Evolutionary conservation across 2,113 vertebrate genomes (phyloP).

Genomic region (Puma concolor): DNA sequence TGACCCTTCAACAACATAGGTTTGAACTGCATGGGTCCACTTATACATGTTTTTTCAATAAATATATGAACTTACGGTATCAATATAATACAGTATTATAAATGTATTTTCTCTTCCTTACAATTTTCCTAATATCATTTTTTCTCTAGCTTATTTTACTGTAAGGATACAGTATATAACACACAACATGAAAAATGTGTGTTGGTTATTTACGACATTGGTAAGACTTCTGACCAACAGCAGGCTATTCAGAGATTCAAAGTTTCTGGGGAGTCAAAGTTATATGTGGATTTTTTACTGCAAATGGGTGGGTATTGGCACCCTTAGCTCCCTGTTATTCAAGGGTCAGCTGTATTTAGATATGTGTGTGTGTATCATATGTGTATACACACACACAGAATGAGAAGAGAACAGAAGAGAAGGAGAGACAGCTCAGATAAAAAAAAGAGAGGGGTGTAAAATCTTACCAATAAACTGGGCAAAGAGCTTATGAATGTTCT

Average conservation of each 20-base stretch:
- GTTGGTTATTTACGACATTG: background rate
- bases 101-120: background rate
- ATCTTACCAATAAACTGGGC: background rate
- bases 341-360: background rate
- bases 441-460: background rate
- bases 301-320: background rate
- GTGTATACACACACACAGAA: background rate
- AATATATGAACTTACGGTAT: background rate
- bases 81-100: background rate
- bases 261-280: background rate
- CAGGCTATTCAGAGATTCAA: background rate
- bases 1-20: background rate
- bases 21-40: background rate
- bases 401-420: background rate
- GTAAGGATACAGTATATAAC: background rate
- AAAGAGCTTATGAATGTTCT: background rate
- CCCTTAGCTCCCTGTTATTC: background rate
- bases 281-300: background rate
- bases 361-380: background rate
- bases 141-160: background rate
- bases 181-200: background rate
- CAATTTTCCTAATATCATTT: background rate
- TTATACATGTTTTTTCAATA: background rate
- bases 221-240: background rate
- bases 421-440: background rate